Percentiles rank a stretch among this genome's conserved stretches.
These are phyloP conservation scores for Gymnopithys bicolor DNA, from an alignment of 2,797 vertebrate genomes.

Conservation along the genomic window DNA sequence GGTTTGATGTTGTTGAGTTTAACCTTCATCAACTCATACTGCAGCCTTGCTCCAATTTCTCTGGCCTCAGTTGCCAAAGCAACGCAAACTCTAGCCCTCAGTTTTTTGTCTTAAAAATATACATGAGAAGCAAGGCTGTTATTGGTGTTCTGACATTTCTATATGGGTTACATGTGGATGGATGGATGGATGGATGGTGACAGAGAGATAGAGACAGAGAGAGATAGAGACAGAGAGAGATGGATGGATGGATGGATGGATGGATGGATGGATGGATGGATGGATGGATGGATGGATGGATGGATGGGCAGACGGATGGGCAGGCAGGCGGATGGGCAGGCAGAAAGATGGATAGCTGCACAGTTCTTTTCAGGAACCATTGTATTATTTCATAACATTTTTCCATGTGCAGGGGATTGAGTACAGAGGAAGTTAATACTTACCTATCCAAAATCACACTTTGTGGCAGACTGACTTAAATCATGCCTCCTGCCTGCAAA, in stretches of 20 bases:
- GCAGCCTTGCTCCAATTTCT: not conserved
- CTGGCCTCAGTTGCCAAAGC: not conserved
- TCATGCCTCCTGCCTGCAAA: not conserved
- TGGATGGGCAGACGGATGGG: not conserved
- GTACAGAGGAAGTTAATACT: not conserved
- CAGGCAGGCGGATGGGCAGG: not conserved
- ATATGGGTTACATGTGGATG: not conserved
- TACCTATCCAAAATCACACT: not conserved
- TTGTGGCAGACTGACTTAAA: not conserved
- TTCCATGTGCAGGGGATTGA: not conserved
- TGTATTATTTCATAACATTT: not conserved
- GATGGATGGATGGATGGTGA: too few species aligned
- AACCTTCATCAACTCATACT: not conserved
- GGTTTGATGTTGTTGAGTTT: not conserved
- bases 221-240: too few species aligned
- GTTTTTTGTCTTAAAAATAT: not conserved
- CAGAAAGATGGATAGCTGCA: not conserved
- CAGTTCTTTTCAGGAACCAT: not conserved
- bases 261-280: too few species aligned
- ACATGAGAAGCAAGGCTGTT: not conserved
- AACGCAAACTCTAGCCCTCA: not conserved
- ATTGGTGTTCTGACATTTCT: not conserved
- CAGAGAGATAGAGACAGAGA: too few species aligned
- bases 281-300: not conserved
- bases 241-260: not conserved